Conservation (phyloP, 2,113 vertebrate species). For the Bubo bubo region DNA sequence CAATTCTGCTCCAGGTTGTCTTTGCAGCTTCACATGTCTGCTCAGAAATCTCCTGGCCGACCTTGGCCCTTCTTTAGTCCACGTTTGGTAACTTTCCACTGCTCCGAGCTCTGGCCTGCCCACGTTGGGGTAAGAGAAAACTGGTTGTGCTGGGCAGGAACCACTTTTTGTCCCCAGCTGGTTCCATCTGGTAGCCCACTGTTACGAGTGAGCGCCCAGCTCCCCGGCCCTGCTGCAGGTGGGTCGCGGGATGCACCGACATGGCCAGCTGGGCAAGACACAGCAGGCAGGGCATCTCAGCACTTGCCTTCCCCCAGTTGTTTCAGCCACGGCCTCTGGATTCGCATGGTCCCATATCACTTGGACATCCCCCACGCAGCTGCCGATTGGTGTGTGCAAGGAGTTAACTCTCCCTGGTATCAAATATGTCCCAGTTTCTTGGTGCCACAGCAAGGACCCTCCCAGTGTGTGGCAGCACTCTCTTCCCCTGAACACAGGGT, state of each 20-base stretch:
- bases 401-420: not conserved
- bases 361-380: not conserved
- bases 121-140: constrained; percentile 2
- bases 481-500: not conserved
- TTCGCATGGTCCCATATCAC: not conserved
- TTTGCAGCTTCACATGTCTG: constrained; percentile 1
- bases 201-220: not conserved
- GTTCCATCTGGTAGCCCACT: constrained; percentile 38
- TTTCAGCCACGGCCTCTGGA: not conserved
- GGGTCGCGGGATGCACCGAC: not conserved
- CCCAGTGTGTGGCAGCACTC: not conserved
- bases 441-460: not conserved
- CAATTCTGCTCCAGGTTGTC: not conserved
- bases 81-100: constrained; percentile 61
- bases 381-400: not conserved
- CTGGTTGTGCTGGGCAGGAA: constrained; percentile 65
- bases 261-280: accelerated
- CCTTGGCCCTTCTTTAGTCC: constrained; percentile 58
- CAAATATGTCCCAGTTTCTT: not conserved
- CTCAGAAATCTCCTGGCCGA: constrained; percentile 40
- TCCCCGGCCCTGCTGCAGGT: accelerated
- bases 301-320: not conserved
- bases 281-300: not conserved
- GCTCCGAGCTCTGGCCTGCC: not conserved
- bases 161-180: constrained; percentile 19